Conservation (phyloP, 2,888 invertebrate genomes). For the Herminia tarsipennalis region DNA sequence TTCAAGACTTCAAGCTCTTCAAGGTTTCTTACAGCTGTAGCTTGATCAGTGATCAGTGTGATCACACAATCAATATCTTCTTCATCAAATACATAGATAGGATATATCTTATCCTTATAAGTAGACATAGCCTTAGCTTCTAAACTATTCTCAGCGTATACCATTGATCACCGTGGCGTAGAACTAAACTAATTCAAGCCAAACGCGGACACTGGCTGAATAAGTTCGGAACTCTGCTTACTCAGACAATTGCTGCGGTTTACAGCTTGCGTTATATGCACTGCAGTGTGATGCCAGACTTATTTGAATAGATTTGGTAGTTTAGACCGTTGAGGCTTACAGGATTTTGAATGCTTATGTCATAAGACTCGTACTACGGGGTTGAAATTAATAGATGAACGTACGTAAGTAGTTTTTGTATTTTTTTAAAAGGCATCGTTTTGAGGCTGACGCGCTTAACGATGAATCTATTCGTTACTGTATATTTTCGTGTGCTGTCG, state of each 20-base stretch:
- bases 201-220: conserved; percentile 56
- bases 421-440: too few species aligned
- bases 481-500: too few species aligned
- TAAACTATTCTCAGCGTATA: conserved; percentile 38
- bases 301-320: conserved; percentile 7
- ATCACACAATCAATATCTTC: too few species aligned
- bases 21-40: too few species aligned
- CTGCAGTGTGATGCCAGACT: conserved; percentile 12
- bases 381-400: not conserved
- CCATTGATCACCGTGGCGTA: conserved; percentile 59
- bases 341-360: too few species aligned
- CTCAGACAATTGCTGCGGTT: conserved; percentile 55
- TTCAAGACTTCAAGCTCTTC: too few species aligned
- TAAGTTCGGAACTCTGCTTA: conserved; percentile 48
- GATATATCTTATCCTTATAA: not conserved
- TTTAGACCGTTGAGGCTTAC: not conserved
- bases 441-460: too few species aligned
- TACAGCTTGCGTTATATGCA: conserved; percentile 26
- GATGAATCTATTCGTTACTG: too few species aligned
- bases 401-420: too few species aligned
- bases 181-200: conserved; percentile 73
- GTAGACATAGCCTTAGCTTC: not conserved
- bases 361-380: not conserved
- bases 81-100: not conserved
- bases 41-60: too few species aligned